Evolutionary conservation across 2,888 invertebrate species (phyloP).

Genomic region (Sminthurides aquaticus): DNA sequence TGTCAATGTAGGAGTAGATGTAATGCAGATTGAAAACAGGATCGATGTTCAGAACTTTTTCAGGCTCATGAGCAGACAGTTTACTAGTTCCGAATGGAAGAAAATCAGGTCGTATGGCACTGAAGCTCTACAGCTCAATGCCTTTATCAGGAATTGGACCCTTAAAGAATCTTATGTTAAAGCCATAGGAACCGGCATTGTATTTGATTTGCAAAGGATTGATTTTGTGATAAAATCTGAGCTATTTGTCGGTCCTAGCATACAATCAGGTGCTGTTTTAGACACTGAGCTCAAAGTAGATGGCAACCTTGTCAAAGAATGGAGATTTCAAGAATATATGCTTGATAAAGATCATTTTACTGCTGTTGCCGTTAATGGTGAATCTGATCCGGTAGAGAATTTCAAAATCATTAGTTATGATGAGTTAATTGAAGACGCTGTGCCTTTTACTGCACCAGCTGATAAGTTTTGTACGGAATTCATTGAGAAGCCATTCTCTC

Average conservation of each 20-base stretch:
- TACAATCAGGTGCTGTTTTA: constrained; percentile 49
- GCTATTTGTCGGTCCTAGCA: constrained; percentile 47
- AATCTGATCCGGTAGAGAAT: not conserved
- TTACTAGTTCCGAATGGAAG: constrained; percentile 72
- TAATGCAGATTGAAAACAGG: constrained; percentile 76
- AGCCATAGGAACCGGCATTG: constrained; percentile 78
- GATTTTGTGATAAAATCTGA: constrained; percentile 63
- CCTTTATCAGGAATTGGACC: constrained; percentile 86
- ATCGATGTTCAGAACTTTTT: constrained; percentile 70
- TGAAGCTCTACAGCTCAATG: constrained; percentile 62
- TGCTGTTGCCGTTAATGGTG: constrained; percentile 56
- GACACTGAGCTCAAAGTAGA: constrained; percentile 63
- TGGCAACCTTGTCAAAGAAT: constrained; percentile 54
- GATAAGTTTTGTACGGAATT: constrained; percentile 19
- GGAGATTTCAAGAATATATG: constrained; percentile 77
- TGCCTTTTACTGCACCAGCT: constrained; percentile 9
- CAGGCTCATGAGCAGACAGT: constrained; percentile 75
- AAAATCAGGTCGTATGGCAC: constrained; percentile 55
- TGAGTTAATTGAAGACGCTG: constrained; percentile 12
- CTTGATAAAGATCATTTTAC: constrained; percentile 69
- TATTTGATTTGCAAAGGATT: constrained; percentile 65
- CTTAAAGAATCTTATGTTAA: constrained; percentile 92
- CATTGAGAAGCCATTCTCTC: constrained; percentile 9
- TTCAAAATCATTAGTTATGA: constrained; percentile 18
- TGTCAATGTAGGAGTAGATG: constrained; percentile 65